Evolutionary conservation across 2,797 vertebrate species (phyloP).

Genomic region (Phataginus tricuspis): DNA sequence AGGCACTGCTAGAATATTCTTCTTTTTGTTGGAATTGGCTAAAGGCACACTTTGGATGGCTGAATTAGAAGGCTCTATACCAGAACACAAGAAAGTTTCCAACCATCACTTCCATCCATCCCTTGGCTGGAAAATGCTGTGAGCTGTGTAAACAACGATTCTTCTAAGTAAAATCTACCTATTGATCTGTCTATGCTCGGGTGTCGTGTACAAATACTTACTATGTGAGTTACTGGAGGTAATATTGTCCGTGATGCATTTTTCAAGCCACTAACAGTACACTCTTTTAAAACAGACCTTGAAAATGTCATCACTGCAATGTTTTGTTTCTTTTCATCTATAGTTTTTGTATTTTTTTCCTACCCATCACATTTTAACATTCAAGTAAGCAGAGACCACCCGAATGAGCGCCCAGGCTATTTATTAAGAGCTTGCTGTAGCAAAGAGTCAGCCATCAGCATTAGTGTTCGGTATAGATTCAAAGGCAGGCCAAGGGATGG

Average conservation of each 20-base stretch:
- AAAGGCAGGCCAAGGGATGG: background rate
- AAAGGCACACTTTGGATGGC: background rate
- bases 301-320: background rate
- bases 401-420: background rate
- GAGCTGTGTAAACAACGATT: background rate
- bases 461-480: background rate
- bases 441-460: background rate
- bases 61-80: background rate
- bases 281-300: background rate
- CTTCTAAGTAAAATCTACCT: background rate
- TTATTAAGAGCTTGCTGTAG: background rate
- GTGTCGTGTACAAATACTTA: background rate
- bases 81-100: background rate
- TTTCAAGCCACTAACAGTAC: background rate
- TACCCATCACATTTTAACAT: background rate
- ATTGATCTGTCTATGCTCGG: background rate
- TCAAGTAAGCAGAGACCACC: background rate
- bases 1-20: background rate
- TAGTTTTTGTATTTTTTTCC: background rate
- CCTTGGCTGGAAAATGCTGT: background rate
- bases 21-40: background rate
- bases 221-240: background rate
- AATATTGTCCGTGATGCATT: background rate
- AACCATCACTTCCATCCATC: background rate
- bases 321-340: background rate